Base-by-base conservation (phyloP, 2,113 vertebrate genomes). In the Meleagris gallopavo region DNA sequence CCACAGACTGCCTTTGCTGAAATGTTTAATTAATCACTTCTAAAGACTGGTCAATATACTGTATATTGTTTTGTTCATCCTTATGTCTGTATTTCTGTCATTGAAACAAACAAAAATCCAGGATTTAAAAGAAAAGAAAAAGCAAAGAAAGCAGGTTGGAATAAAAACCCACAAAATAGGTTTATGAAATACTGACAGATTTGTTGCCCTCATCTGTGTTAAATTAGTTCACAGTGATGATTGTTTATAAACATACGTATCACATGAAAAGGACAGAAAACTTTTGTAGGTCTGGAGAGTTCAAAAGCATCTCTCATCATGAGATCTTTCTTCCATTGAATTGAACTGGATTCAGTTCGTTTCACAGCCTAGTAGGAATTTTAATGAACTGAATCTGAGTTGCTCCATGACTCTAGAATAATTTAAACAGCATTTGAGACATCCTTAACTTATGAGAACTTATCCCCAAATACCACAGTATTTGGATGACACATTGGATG, bases 231-330 rank as follows among this genome's bases (percentile, higher is more conserved):
- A 76, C 36, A 11, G 43, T 54, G 66, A 69, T 60, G 75, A 89
- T n/a, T 93, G 52, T 62, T 95, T 67, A 46, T 34, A 85, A 93
- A 93, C 87, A 78, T 57, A 83, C 69, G 87, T 84, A 83, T 83
- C 38, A 73, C 38, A 64, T 74, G 36, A 61, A 77, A 73, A 61
- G 85, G 60, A 6, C 14, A 25, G 30, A 79, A 92, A 80, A 34
- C 19, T 73, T 52, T 22, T 80, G 29, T 60, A 81, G 27, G 46
- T 88, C 64, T 85, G 20, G 19, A 71, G 55, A 80, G 45, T 88
- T 94, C 60, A 94, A 83, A 94, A 88, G 13, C 65, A 34, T 80
- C 46, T 70, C 64, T 83, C 72, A 27, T 69, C 48, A 38, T 1
- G 1, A 36, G 50, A 86, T 88, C 65, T 89, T 81, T 40, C 61